phyloP scores from a whole-genome alignment of 2,888 invertebrate species.

The Coleophora deauratella region DNA sequence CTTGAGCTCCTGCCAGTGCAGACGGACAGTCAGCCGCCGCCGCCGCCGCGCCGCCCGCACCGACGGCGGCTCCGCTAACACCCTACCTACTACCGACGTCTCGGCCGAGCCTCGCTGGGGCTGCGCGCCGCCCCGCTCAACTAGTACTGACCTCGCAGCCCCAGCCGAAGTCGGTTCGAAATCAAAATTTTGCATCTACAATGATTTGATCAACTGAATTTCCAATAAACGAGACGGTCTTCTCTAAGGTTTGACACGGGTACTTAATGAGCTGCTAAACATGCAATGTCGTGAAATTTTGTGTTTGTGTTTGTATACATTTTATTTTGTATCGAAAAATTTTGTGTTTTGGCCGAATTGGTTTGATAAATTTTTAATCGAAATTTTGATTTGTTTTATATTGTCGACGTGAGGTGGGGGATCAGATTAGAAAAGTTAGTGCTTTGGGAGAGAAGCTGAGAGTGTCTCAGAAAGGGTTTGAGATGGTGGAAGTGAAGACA shows the following conservation, averaged over 20 bases:
- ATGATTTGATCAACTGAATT: slow-evolving; percentile 55
- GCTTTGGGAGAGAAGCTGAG: slow-evolving; percentile 61
- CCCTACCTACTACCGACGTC: slow-evolving; percentile 42
- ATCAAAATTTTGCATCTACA: slow-evolving; percentile 50
- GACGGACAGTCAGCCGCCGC: slow-evolving; percentile 54
- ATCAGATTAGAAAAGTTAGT: slow-evolving; percentile 38
- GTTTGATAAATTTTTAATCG: slow-evolving; percentile 23
- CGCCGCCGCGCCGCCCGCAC: slow-evolving; percentile 37
- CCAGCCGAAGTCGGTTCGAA: slow-evolving; percentile 46
- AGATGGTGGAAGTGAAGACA: slow-evolving; percentile 54
- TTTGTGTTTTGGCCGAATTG: slow-evolving; percentile 54
- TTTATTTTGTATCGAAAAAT: slow-evolving; percentile 16
- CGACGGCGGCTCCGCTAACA: slow-evolving; percentile 39
- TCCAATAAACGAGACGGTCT: slow-evolving; percentile 63
- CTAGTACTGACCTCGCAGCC: slow-evolving; percentile 40
- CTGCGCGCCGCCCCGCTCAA: slow-evolving; percentile 26
- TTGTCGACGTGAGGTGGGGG: slow-evolving; percentile 44
- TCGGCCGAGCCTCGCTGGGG: slow-evolving; percentile 22
- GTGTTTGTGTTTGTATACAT: slow-evolving; percentile 48
- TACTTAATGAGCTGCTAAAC: slow-evolving; percentile 67
- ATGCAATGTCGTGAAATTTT: slow-evolving; percentile 69
- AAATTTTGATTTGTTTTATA: slow-evolving; percentile 24
- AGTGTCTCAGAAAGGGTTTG: slow-evolving; percentile 53
- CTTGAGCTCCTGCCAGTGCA: slow-evolving; percentile 83
- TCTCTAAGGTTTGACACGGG: slow-evolving; percentile 68